phyloP scores from a whole-genome alignment of 2,113 vertebrate genomes.

The Pseudorectes ferrugineus region DNA sequence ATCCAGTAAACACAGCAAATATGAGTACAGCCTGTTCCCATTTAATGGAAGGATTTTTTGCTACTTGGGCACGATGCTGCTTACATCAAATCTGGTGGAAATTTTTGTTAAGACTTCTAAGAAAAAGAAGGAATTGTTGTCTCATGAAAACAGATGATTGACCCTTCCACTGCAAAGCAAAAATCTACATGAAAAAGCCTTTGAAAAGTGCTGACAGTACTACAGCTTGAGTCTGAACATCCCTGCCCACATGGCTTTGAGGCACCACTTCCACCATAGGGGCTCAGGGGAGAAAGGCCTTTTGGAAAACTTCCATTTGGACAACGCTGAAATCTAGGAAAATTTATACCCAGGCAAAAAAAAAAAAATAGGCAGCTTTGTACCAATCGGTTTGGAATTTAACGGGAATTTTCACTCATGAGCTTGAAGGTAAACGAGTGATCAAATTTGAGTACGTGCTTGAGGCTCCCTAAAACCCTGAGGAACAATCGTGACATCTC shows the following conservation, averaged over 20 bases:
- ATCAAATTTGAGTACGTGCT: fast-evolving
- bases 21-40: background rate
- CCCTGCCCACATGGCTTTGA: background rate
- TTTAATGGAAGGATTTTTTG: background rate
- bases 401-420: background rate
- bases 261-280: background rate
- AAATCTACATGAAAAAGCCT: background rate
- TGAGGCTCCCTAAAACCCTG: background rate
- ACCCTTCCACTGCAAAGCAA: background rate
- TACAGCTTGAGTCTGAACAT: background rate
- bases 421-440: background rate
- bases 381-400: background rate
- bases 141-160: background rate
- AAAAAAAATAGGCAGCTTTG: background rate
- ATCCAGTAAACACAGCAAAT: background rate
- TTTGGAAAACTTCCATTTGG: background rate
- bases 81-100: background rate
- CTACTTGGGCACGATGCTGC: background rate
- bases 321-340: background rate
- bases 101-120: background rate
- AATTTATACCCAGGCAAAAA: background rate
- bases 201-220: background rate
- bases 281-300: background rate
- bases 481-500: background rate
- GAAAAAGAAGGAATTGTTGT: background rate